Evolutionary conservation across 2,888 invertebrate species (phyloP), one percentile per base, ranked within the genome.

Genomic region (Folsomia candida): DNA sequence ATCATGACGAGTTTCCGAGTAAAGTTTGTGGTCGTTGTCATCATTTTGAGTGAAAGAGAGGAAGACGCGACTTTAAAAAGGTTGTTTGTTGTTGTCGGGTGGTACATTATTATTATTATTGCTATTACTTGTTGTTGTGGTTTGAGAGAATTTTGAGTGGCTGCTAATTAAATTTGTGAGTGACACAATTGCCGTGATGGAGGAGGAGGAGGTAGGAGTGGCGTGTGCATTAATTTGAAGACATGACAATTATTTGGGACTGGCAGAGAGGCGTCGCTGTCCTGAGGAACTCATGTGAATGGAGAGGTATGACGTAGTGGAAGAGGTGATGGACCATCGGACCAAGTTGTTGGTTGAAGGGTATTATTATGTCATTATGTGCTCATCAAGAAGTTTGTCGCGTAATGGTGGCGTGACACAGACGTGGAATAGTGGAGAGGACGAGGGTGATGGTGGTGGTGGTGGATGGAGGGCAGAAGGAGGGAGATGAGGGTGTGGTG

Each of bases 301-400:
- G 54, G 20, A 54, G 18, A 54, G 54, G 18, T 54, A 6, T 54
- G 18, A 4, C 20, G 11, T 20, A 54, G 22, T 54, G 6, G 54
- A 20, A 54, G 54, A 37, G 54, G 22, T 54, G n/a, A n/a, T 54
- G 6, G 54, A 37, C n/a, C n/a, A n/a, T n/a, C n/a, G n/a, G n/a
- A n/a, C n/a, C n/a, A n/a, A n/a, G n/a, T 22, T 14, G 26, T 25
- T 64, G 28, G 24, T 18, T 37, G 27, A 22, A n/a, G 28, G 20
- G n/a, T 29, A 9, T 29, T 62, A 29, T 62, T 62, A 62, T 11
- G 20, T 70, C 66, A 70, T 70, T 70, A 70, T 70, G 70, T 66
- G 70, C 70, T 70, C 70, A 70, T 70, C 70, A 70, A 26, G 67
- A 70, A 70, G 67, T 70, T 69, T 76, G 76, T 76, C 76, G 71